Base-by-base conservation (phyloP, 1,140 invertebrate genomes). In the Tribolium madens region DNA sequence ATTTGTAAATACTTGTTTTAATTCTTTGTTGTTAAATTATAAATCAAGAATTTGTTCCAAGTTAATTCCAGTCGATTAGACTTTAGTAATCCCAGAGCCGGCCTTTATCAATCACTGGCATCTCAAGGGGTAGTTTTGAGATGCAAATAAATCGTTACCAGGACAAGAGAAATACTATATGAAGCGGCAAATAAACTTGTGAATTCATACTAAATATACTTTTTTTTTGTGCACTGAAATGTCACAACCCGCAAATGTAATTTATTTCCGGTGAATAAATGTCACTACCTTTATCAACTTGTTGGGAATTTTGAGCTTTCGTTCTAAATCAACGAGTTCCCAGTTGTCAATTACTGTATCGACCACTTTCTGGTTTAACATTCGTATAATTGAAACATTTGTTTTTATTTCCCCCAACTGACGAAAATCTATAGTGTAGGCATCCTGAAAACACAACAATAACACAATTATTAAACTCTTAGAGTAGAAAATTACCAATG, bases 351-450 rank as follows among this genome's bases (percentile, higher is more conserved):
- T 36, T 10, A 50, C 76, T 6, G 77, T 69, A 9, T 73, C 76
- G 7, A 76, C 85, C 15, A 86, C 89, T 0, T 89, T 88, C 2
- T 91, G 91, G 85, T 94, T 91, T 31, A 95, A 89, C 14, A 95
- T 85, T 26, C 93, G 87, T 5, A 94, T 85, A 2, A 91, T 91
- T 0, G 93, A 94, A 31, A 95, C 93, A 82, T 95, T 95, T 0
- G 93, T 90, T 7, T 89, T 85, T 3, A 88, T 89, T 70, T 89
- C 87, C 31, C 89, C 87, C 13, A 94, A 88, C 50, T 92, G 90
- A 18, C 89, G 88, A 60, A 93, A 87, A 78, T 94, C 91, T 4
- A 95, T 79, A 0, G 92, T 92, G 80, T 95, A 92, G 0, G 93
- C 88, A 83, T 95, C 93, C 90, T 91, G 52, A 10, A 82, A 76